These are phyloP conservation scores for Poecilia wingei DNA, from an alignment of 2,797 vertebrate species.

Conservation along the genomic window DNA sequence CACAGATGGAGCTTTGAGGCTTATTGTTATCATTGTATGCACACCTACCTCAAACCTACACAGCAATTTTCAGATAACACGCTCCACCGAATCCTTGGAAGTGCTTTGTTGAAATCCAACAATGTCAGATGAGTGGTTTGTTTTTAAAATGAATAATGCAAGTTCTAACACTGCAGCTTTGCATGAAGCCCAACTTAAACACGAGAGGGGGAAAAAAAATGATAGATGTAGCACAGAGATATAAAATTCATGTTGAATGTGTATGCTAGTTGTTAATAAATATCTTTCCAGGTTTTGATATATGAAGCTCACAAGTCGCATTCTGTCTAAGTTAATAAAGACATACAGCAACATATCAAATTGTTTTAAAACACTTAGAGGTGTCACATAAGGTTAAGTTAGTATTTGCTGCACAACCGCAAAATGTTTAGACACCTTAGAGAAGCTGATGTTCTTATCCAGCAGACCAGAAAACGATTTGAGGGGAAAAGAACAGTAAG, in stretches of 20 bases:
- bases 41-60: constrained; percentile 46
- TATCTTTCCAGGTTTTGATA: not conserved
- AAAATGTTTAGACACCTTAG: not conserved
- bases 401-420: not conserved
- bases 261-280: not conserved
- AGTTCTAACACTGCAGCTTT: constrained; percentile 13
- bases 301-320: not conserved
- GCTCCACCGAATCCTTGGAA: constrained; percentile 33
- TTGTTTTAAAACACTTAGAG: not conserved
- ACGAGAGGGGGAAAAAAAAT: constrained; percentile 6
- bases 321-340: not conserved
- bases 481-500: not conserved
- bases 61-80: constrained; percentile 48
- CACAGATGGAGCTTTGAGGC: constrained; percentile 52
- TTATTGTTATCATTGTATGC: constrained; percentile 51
- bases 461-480: not conserved
- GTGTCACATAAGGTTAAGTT: not conserved
- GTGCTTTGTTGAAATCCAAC: constrained; percentile 43
- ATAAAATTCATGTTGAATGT: not conserved
- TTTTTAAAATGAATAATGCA: constrained; percentile 45
- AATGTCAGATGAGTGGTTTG: constrained; percentile 36
- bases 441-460: not conserved
- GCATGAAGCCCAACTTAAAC: constrained; percentile 22
- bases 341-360: not conserved
- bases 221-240: not conserved